Percentiles rank a stretch among this genome's conserved stretches.
phyloP scores from a whole-genome alignment of 1,140 invertebrate genomes.

The Microplitis mediator region DNA sequence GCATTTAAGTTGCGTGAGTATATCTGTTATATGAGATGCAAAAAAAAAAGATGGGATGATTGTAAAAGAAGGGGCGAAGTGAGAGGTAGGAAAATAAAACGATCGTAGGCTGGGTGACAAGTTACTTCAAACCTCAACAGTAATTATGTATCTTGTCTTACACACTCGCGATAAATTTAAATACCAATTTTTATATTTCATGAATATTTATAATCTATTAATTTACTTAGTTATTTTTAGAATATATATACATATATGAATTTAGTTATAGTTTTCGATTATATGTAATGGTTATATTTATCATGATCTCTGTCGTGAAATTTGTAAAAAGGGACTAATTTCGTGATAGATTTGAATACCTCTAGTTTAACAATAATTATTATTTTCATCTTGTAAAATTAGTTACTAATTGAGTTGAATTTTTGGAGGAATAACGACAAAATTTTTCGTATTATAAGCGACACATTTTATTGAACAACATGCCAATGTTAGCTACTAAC shows the following conservation, averaged over 20 bases:
- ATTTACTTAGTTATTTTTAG: neutral
- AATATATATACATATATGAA: neutral
- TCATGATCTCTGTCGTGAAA: no score
- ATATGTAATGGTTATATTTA: no score
- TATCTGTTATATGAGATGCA: neutral
- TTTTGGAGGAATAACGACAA: no score
- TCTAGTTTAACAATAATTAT: no score
- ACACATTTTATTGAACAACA: no score
- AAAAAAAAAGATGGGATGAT: slow-evolving; percentile 2
- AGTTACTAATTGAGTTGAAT: no score
- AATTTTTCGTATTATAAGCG: no score
- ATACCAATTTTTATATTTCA: neutral
- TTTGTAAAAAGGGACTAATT: no score
- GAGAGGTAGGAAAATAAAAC: neutral
- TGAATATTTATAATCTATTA: neutral
- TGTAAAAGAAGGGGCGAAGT: neutral
- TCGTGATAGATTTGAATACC: no score
- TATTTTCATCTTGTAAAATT: no score
- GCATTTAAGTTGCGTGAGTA: neutral
- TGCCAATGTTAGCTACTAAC: no score
- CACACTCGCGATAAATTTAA: neutral
- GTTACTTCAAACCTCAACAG: neutral
- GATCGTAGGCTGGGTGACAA: slow-evolving; percentile 12
- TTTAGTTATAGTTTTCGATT: neutral
- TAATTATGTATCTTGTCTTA: slow-evolving; percentile 9